phyloP scores from a whole-genome alignment of 2,797 vertebrate genomes.

The Hippocampus kuda region DNA sequence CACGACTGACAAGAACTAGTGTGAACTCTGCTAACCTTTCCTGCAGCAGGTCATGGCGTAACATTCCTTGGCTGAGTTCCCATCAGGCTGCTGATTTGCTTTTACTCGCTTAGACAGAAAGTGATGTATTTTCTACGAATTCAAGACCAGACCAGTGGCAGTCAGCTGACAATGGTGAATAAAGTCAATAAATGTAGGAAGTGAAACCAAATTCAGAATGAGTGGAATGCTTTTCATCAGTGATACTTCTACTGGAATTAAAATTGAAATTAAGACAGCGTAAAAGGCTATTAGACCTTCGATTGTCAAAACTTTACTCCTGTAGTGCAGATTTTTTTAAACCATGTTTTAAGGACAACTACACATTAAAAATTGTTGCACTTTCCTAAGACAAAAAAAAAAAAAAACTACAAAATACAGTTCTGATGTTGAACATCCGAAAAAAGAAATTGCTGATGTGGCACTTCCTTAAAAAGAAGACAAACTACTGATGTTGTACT shows the following conservation, averaged over 20 bases:
- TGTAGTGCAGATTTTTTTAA: background rate
- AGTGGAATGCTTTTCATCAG: background rate
- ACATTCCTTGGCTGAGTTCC: background rate
- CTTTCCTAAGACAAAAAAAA: background rate
- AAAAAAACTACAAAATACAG: background rate
- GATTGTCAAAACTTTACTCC: background rate
- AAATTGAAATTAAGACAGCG: background rate
- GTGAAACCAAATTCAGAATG: slow-evolving; percentile 8
- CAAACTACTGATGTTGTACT: background rate
- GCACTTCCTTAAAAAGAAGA: background rate
- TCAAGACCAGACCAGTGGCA: background rate
- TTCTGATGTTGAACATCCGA: background rate
- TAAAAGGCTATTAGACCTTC: background rate
- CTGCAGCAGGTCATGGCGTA: slow-evolving; percentile 1
- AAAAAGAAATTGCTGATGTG: background rate
- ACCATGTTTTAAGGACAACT: background rate
- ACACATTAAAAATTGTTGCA: background rate
- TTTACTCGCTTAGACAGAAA: background rate
- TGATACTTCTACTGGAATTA: background rate
- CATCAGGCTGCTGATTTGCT: background rate
- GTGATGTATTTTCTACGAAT: background rate
- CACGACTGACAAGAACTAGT: background rate
- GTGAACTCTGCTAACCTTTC: background rate
- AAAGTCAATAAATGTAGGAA: slow-evolving; percentile 15
- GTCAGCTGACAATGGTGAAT: background rate